Evolutionary conservation across 2,797 vertebrate genomes (phyloP).

Genomic region (Mionectes olivaceus): DNA sequence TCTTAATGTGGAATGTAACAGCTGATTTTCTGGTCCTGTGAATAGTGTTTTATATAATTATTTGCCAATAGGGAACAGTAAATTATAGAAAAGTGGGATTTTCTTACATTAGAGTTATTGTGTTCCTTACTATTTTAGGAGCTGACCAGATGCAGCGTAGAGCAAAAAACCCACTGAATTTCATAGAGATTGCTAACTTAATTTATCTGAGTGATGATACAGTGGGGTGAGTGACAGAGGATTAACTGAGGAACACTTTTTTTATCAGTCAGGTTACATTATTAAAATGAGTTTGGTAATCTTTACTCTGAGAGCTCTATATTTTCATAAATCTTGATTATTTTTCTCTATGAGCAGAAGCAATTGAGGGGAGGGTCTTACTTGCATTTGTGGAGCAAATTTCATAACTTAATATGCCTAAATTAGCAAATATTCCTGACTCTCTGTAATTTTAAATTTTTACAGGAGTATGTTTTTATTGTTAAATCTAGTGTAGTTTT

Average conservation of each 20-base stretch:
- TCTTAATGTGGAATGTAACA: not conserved
- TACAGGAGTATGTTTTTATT: not conserved
- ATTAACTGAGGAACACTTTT: conserved; percentile 17
- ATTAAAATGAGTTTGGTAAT: conserved; percentile 14
- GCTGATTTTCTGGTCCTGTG: not conserved
- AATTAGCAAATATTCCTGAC: not conserved
- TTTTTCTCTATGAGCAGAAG: not conserved
- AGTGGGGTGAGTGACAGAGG: not conserved
- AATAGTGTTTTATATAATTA: conserved; percentile 1
- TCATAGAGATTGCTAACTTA: conserved; percentile 1
- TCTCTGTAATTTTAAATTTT: not conserved
- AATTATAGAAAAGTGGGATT: not conserved
- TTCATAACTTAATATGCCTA: not conserved
- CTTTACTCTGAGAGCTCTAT: not conserved
- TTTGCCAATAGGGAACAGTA: not conserved
- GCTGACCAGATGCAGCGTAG: conserved; percentile 14
- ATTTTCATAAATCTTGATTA: not conserved
- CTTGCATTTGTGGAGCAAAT: not conserved
- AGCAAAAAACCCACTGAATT: not conserved
- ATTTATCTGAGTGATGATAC: conserved; percentile 45
- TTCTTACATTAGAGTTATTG: conserved; percentile 20
- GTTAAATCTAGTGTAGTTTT: not conserved
- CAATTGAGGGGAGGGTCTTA: not conserved
- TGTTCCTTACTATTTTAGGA: conserved; percentile 39
- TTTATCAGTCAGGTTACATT: not conserved